A percentile compares a stretch with the other conserved stretches of the same genome.
Conservation (phyloP, 2,888 invertebrate genomes). For the Alentia gelatinosa region DNA sequence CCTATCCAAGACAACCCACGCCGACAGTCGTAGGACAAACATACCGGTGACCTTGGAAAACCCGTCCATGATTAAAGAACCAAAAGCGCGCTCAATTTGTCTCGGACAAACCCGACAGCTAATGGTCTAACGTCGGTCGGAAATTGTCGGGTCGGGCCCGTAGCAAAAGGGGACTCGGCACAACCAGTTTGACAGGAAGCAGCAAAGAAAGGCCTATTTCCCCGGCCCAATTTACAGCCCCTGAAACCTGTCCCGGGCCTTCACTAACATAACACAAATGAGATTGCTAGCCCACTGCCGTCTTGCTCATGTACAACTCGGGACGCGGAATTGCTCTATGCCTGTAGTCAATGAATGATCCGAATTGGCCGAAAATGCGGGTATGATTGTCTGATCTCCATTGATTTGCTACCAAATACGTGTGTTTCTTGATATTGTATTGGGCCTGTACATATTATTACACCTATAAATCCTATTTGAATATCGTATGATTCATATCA, state of each 20-base stretch:
- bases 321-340: too few relatives aligned
- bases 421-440: too few relatives aligned
- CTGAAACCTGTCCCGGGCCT: neutral
- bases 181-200: neutral
- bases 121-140: slow-evolving; percentile 9
- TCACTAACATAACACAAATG: neutral
- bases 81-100: neutral
- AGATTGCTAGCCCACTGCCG: neutral
- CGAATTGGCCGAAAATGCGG: too few relatives aligned
- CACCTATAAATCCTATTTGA: too few relatives aligned
- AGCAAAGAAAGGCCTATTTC: neutral
- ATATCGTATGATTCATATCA: too few relatives aligned
- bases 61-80: slow-evolving; percentile 22
- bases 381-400: too few relatives aligned
- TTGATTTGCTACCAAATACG: too few relatives aligned
- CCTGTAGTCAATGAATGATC: too few relatives aligned
- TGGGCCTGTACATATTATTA: too few relatives aligned
- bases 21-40: neutral
- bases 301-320: neutral
- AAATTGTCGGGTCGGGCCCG: slow-evolving; percentile 24
- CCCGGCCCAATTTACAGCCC: neutral
- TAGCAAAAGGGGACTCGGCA: neutral
- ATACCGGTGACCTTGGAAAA: neutral
- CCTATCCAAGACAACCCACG: neutral
- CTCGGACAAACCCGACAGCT: neutral